Percentiles rank a stretch among this genome's conserved stretches.
Conservation (phyloP, 1,140 invertebrate species). For the Philaenus spumarius region DNA sequence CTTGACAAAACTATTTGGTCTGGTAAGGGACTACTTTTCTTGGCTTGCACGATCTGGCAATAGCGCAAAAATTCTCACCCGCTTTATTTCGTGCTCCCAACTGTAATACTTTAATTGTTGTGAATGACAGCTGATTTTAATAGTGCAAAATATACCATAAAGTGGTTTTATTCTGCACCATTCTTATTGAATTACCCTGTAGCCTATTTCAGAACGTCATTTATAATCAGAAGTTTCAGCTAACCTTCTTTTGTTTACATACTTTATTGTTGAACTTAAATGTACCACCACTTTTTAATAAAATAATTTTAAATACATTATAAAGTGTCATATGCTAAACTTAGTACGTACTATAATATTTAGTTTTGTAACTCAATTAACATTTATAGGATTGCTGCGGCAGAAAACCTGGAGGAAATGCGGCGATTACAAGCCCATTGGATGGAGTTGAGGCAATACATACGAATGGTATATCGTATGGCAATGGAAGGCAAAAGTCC, state of each 20-base stretch:
- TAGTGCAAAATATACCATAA: too few species aligned
- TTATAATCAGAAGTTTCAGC: not conserved
- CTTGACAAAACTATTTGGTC: too few species aligned
- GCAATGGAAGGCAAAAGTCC: constrained; percentile 38
- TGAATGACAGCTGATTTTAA: too few species aligned
- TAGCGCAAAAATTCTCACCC: too few species aligned
- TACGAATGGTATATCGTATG: constrained; percentile 43
- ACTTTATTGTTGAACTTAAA: not conserved
- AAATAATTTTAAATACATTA: not conserved
- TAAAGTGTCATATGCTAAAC: not conserved
- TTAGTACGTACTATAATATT: not conserved
- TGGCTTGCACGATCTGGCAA: too few species aligned
- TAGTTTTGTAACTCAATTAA: constrained; percentile 7
- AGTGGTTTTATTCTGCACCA: too few species aligned
- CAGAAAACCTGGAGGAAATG: constrained; percentile 45
- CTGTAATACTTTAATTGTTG: too few species aligned
- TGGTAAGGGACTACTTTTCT: too few species aligned
- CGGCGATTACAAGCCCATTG: constrained; percentile 47
- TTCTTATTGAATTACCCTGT: too few species aligned
- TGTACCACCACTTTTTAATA: not conserved
- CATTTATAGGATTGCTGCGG: constrained; percentile 36
- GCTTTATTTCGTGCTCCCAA: too few species aligned
- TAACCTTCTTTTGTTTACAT: not conserved
- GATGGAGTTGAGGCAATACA: constrained; percentile 47
- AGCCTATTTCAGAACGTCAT: too few species aligned